phyloP scores from a whole-genome alignment of 2,797 vertebrate species.

The Leucoraja ocellata region DNA sequence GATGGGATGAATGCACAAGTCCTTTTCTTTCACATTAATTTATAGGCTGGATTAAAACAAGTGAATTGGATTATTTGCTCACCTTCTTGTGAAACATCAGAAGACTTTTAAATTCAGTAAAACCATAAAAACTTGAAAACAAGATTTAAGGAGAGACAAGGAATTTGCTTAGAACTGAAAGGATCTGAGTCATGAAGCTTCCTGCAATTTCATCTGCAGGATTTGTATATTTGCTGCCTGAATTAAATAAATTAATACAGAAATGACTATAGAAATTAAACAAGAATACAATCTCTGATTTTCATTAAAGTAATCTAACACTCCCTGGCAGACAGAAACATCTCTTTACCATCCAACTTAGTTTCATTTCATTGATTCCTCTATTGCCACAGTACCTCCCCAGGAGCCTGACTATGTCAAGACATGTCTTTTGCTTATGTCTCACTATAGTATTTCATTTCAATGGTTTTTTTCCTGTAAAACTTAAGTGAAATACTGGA shows the following conservation, averaged over 20 bases:
- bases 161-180: background rate
- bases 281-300: background rate
- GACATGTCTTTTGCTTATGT: background rate
- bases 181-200: slow-evolving; percentile 6
- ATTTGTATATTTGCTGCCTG: background rate
- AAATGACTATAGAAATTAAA: background rate
- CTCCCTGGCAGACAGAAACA: too few species aligned
- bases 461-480: background rate
- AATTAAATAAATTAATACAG: slow-evolving; percentile 17
- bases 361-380: background rate
- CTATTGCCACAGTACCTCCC: background rate
- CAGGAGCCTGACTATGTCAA: background rate
- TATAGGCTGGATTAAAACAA: background rate
- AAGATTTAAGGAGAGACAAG: background rate
- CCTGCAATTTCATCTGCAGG: background rate
- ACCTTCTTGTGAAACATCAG: background rate
- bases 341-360: background rate
- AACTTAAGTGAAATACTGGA: too few species aligned
- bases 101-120: background rate
- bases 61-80: background rate
- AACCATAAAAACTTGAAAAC: background rate
- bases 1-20: background rate
- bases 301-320: background rate
- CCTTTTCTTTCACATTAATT: background rate
- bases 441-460: background rate